Conservation (phyloP, 35 echinoderm and acorn worm genomes). For the Apostichopus japonicus region DNA sequence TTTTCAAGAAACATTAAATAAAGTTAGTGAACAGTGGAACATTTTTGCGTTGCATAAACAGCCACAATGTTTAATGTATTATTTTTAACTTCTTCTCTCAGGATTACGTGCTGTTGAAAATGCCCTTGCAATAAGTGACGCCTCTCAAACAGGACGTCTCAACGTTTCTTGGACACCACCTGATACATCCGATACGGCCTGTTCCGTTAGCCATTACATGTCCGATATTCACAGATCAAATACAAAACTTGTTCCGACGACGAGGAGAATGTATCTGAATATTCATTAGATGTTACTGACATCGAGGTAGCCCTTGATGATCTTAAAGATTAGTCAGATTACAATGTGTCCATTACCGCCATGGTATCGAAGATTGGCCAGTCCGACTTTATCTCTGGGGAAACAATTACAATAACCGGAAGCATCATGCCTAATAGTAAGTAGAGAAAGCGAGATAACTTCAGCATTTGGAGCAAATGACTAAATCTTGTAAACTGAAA, state of each 20-base stretch:
- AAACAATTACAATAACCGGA: neutral
- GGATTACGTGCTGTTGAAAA: neutral
- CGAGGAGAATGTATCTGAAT: neutral
- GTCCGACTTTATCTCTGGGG: neutral
- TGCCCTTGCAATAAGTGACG: neutral
- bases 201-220: neutral
- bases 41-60: too few relatives aligned
- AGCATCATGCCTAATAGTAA: neutral
- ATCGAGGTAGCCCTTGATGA: neutral
- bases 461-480: too few relatives aligned
- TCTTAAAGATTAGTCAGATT: constrained; percentile 18
- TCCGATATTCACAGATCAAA: neutral
- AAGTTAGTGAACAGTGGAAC: too few relatives aligned
- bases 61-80: too few relatives aligned
- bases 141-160: neutral
- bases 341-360: neutral
- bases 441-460: too few relatives aligned
- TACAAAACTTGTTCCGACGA: neutral
- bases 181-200: neutral
- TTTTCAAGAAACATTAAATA: too few relatives aligned
- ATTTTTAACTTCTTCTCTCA: neutral
- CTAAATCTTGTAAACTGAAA: too few relatives aligned
- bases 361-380: neutral
- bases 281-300: neutral
- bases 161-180: constrained; percentile 33